Evolutionary conservation across 2,797 vertebrate genomes (phyloP), one percentile per base, ranked within the genome.

Genomic region (Percopsis omiscomaycus): DNA sequence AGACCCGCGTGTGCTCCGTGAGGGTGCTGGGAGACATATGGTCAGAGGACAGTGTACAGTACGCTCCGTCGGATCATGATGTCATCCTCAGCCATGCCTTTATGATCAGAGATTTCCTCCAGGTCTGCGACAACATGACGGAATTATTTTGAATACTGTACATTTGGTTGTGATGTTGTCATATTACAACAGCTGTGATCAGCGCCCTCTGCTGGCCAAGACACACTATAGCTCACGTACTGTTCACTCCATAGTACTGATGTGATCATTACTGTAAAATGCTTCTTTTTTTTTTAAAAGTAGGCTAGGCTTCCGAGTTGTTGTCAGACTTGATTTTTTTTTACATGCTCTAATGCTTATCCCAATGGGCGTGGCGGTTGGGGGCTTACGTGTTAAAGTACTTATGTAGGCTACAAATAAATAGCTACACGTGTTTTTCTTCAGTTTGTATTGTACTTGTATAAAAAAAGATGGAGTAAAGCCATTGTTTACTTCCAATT

Each of bases 31-130:
- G 3, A 8, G 13, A 52, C 50, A 29, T 29, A 28, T 28, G 9
- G 52, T 54, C 52, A 2, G 92, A 93, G 75, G 93, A 95, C 68
- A 95, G 95, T 76, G 83, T 94, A 90, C 95, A 90, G 83, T 96
- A 96, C 61, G 94, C 93, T 68, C 95, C 95, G 3, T 95, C 94
- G 0, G 94, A 95, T 69, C 86, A 94, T 63, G 95, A 96, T 72
- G 86, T 95, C 66, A 83, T 93, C 16, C 90, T 94, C 79, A 96
- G 94, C 64, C 92, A 95, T 71, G 89, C 92, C 55, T 95, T 95
- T 88, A 96, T 96, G 94, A 92, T 93, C 74, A 92, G 84, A 70
- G 95, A 96, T 90, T 96, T 95, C 71, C 89, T 92, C 10, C 91
- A 95, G 79, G 95, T 96, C 84, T 96, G 92, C 78, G 91, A 92